Evolutionary conservation across 1,140 invertebrate species (phyloP).

Genomic region (Heterodera schachtii): DNA sequence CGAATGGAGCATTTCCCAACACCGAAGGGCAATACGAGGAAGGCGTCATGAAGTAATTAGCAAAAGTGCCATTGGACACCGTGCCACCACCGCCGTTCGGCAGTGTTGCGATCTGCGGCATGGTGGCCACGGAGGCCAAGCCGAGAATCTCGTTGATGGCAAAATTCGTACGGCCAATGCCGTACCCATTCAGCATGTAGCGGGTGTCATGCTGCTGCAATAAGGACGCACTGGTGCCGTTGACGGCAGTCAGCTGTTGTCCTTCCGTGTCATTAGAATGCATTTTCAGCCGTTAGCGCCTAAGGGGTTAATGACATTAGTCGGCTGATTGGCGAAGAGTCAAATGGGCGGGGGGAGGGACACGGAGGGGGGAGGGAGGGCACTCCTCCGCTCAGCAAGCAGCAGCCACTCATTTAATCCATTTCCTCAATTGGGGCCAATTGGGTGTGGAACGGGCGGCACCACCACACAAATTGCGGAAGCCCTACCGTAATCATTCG

Average conservation of each 20-base stretch:
- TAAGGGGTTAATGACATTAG: constrained; percentile 8
- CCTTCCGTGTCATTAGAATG: constrained; percentile 21
- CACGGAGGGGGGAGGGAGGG: neutral
- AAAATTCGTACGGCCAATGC: constrained; percentile 30
- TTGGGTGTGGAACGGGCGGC: constrained; percentile 3
- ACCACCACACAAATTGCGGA: constrained; percentile 13
- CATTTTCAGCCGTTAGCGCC: neutral
- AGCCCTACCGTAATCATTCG: neutral
- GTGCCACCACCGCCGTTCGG: neutral
- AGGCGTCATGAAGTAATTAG: constrained; percentile 10
- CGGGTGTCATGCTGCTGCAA: neutral
- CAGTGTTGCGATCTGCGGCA: constrained; percentile 9
- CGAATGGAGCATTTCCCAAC: neutral
- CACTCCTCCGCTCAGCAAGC: neutral
- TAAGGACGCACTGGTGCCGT: neutral
- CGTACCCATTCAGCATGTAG: constrained; percentile 25
- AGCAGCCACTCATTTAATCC: constrained; percentile 17
- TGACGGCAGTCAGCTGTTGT: neutral
- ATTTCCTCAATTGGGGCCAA: constrained; percentile 18
- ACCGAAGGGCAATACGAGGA: neutral
- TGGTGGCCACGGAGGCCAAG: constrained; percentile 23
- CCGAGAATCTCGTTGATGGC: constrained; percentile 50
- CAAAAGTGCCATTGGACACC: constrained; percentile 11
- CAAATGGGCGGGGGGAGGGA: neutral
- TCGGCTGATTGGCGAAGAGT: neutral